Percentiles rank a stretch among this genome's conserved stretches.
phyloP scores from a whole-genome alignment of 2,797 vertebrate genomes.

The Hippocampus kuda region DNA sequence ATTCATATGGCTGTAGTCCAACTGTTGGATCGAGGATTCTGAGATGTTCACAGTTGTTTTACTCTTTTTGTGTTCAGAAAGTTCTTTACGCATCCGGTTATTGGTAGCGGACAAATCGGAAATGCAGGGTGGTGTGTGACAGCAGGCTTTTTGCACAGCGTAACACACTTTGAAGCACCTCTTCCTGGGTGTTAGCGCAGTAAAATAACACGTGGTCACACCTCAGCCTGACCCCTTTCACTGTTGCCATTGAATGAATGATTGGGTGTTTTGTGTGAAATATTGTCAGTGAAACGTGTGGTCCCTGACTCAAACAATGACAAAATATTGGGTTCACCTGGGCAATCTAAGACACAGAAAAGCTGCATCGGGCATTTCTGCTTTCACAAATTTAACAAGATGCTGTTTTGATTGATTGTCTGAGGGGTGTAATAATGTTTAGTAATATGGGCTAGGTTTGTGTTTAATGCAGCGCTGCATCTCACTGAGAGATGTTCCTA shows the following conservation, averaged over 20 bases:
- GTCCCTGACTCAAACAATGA: neutral
- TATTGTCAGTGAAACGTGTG: neutral
- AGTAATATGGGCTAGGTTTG: neutral
- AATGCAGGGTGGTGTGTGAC: constrained; percentile 18
- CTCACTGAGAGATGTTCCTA: neutral
- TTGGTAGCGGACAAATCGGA: constrained; percentile 12
- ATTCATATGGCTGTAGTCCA: neutral
- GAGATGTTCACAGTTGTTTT: neutral
- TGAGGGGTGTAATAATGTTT: neutral
- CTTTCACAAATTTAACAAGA: neutral
- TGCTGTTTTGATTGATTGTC: neutral
- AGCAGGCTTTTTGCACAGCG: constrained; percentile 14
- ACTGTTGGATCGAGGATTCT: neutral
- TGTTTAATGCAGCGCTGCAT: neutral
- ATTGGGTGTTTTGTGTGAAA: neutral
- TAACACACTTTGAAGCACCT: constrained; percentile 36
- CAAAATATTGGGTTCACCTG: neutral
- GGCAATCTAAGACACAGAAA: neutral
- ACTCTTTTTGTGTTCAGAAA: neutral
- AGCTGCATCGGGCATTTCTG: neutral
- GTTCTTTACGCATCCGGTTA: constrained; percentile 19
- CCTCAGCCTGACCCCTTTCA: constrained; percentile 18
- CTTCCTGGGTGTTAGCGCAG: constrained; percentile 38
- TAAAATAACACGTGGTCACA: constrained; percentile 47
- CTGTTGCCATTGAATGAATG: neutral